phyloP scores from a whole-genome alignment of 2,797 vertebrate genomes.

The Chrosomus eos region DNA sequence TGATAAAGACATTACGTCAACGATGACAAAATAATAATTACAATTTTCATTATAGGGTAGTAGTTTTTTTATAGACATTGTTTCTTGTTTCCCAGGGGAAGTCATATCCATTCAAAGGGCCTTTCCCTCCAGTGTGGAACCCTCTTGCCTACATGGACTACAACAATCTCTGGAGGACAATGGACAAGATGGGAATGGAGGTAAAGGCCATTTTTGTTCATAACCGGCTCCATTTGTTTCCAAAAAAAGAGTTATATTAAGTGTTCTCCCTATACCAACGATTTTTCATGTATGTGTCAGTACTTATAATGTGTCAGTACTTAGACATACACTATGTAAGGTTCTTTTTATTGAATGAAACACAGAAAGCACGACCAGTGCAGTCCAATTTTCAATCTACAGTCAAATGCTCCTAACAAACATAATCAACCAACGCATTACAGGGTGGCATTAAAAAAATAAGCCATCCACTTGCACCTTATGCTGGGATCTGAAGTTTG shows the following conservation, averaged over 20 bases:
- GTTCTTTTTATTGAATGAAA: background rate
- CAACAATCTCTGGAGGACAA: slow-evolving; percentile 93
- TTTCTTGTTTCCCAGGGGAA: slow-evolving; percentile 82
- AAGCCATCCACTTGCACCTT: background rate
- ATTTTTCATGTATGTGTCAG: no score
- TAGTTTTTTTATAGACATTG: slow-evolving; percentile 12
- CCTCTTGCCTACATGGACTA: slow-evolving; percentile 88
- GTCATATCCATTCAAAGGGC: slow-evolving; percentile 86
- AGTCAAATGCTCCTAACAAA: background rate
- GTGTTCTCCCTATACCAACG: background rate
- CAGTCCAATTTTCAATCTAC: background rate
- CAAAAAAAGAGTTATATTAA: background rate
- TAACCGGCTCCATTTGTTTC: background rate
- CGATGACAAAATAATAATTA: slow-evolving; percentile 39
- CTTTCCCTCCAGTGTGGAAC: slow-evolving; percentile 91
- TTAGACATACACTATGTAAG: no score
- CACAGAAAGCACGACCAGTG: background rate
- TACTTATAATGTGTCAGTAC: background rate
- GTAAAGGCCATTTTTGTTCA: slow-evolving; percentile 69
- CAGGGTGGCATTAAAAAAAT: background rate
- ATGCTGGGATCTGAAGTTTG: background rate
- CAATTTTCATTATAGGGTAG: slow-evolving; percentile 35
- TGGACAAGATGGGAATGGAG: slow-evolving; percentile 96
- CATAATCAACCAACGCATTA: background rate
- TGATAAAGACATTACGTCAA: slow-evolving; percentile 53